phyloP scores from a whole-genome alignment of 2,113 vertebrate genomes.

The Menidia beryllina region DNA sequence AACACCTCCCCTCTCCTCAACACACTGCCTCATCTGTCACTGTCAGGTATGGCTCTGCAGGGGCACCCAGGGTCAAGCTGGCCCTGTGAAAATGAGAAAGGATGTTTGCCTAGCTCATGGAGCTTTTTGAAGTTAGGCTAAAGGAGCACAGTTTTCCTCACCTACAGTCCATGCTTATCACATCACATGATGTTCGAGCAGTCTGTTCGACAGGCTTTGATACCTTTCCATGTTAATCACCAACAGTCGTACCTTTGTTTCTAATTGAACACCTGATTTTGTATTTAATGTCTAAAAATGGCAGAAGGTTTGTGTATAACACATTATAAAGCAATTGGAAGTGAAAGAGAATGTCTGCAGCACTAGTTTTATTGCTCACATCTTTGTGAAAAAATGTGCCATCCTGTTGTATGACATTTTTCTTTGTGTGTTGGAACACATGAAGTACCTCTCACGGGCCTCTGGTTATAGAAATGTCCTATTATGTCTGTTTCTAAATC shows the following conservation, averaged over 20 bases:
- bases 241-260: slow-evolving; percentile 49
- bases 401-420: slow-evolving; percentile 71
- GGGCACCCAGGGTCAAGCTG: slow-evolving; percentile 66
- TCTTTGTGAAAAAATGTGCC: slow-evolving; percentile 69
- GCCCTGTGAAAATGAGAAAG: slow-evolving; percentile 62
- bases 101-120: slow-evolving; percentile 72
- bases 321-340: slow-evolving; percentile 36
- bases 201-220: slow-evolving; percentile 53
- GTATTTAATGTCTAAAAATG: slow-evolving; percentile 54
- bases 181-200: slow-evolving; percentile 42
- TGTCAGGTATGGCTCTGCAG: slow-evolving; percentile 67
- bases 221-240: slow-evolving; percentile 50
- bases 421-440: slow-evolving; percentile 76
- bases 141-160: slow-evolving; percentile 63
- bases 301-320: slow-evolving; percentile 44
- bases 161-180: slow-evolving; percentile 58
- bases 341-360: slow-evolving; percentile 47
- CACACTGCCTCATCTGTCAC: slow-evolving; percentile 80
- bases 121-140: slow-evolving; percentile 68
- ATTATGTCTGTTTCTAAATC: slow-evolving; percentile 69
- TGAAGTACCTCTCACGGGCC: slow-evolving; percentile 77
- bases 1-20: slow-evolving; percentile 52
- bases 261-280: slow-evolving; percentile 59
- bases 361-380: slow-evolving; percentile 53
- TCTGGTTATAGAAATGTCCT: slow-evolving; percentile 73